Conservation (phyloP, 2,113 vertebrate species). For the Eulacestoma nigropectus region DNA sequence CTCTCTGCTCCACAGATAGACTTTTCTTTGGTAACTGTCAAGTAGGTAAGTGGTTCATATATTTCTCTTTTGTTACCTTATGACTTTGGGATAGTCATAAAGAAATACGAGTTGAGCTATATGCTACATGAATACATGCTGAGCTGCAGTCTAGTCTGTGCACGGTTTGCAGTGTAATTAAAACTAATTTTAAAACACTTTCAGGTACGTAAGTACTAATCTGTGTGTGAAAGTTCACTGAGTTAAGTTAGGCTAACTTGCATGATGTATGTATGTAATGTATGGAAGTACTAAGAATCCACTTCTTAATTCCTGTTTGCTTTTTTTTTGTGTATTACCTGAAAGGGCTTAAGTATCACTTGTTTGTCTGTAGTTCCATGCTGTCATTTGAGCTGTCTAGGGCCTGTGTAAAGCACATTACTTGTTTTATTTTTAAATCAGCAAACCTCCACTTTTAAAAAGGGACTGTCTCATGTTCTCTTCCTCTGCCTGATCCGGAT, state of each 20-base stretch:
- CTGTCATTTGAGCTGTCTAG: not conserved
- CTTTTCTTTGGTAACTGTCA: not conserved
- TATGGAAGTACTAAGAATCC: not conserved
- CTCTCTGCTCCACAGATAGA: not conserved
- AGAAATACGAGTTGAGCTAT: not conserved
- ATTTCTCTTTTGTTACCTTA: not conserved
- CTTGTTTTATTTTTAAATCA: not conserved
- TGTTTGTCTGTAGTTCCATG: not conserved
- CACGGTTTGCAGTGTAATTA: not conserved
- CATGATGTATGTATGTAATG: not conserved
- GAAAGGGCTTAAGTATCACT: not conserved
- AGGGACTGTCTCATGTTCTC: not conserved
- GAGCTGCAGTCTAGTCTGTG: not conserved
- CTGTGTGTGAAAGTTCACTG: not conserved
- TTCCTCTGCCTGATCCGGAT: not conserved
- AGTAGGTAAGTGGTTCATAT: not conserved
- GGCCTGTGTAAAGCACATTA: not conserved
- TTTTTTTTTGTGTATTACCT: not conserved
- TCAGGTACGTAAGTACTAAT: not conserved
- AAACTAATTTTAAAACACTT: not conserved
- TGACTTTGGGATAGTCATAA: not conserved
- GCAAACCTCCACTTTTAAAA: not conserved
- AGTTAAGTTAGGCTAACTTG: not conserved
- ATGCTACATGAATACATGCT: not conserved
- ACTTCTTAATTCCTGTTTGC: not conserved